Percentiles rank a stretch among this genome's conserved stretches.
Conservation (phyloP, 2,888 invertebrate genomes). For the Quadroppia sp. region DNA sequence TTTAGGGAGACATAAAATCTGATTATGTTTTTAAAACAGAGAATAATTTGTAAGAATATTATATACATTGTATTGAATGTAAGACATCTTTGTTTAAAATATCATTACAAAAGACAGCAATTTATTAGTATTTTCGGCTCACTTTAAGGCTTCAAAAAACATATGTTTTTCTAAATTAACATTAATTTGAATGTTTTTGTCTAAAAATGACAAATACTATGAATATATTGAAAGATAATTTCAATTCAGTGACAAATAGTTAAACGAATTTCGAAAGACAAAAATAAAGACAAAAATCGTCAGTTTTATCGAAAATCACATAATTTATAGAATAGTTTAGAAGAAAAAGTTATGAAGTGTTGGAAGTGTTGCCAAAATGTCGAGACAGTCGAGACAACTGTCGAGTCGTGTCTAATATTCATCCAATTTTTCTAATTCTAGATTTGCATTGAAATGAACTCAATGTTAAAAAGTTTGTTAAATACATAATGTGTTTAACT, state of each 20-base stretch:
- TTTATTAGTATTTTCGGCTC: neutral
- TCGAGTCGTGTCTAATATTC: constrained; percentile 3
- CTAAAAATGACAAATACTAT: too few species aligned
- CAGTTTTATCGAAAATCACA: constrained; percentile 11
- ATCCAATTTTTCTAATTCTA: neutral
- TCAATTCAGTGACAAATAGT: too few species aligned
- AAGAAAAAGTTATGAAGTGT: neutral
- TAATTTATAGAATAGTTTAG: constrained; percentile 4
- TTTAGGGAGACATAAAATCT: constrained; percentile 12
- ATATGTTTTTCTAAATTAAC: constrained; percentile 19
- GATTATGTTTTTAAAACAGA: constrained; percentile 1
- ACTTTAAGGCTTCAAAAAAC: neutral
- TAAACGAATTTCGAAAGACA: too few species aligned
- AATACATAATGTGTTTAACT: too few species aligned
- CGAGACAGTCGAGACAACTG: constrained; percentile 17
- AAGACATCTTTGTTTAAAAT: constrained; percentile 1
- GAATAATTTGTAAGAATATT: neutral
- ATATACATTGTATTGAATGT: neutral
- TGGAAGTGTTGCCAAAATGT: constrained; percentile 6
- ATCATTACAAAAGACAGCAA: neutral
- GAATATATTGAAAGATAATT: too few species aligned
- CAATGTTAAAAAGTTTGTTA: too few species aligned
- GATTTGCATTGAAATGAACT: neutral
- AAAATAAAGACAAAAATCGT: too few species aligned
- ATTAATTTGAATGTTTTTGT: neutral